These are phyloP conservation scores for Atractosteus spatula DNA, from an alignment of 2,113 vertebrate species.

Conservation along the genomic window DNA sequence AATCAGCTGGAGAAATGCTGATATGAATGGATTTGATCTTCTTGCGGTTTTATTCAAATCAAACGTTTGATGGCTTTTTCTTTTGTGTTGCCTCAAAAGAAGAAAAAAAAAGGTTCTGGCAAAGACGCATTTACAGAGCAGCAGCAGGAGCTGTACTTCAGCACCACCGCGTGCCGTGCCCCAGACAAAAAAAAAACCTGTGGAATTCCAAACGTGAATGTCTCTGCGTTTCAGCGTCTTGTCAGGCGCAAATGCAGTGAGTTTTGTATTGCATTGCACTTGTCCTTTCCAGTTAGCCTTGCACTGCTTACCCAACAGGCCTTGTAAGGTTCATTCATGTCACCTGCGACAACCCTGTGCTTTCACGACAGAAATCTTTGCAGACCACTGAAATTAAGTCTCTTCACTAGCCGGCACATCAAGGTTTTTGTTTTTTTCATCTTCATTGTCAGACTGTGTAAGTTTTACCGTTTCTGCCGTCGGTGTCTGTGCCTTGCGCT, in stretches of 20 bases:
- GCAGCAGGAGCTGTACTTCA: neutral
- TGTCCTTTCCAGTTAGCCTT: constrained; percentile 7
- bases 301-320: neutral
- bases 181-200: neutral
- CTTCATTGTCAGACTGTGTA: too few species aligned
- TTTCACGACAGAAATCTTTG: neutral
- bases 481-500: neutral
- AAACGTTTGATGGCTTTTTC: neutral
- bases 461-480: neutral
- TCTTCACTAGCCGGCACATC: too few species aligned
- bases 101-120: too few species aligned
- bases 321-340: neutral
- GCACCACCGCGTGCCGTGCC: neutral
- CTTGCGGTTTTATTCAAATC: too few species aligned
- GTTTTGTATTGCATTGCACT: constrained; percentile 27
- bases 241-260: constrained; percentile 20
- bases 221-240: constrained; percentile 11
- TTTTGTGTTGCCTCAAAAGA: too few species aligned
- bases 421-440: too few species aligned
- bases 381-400: constrained; percentile 27
- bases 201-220: constrained; percentile 1
- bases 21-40: neutral
- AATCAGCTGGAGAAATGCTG: neutral
- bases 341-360: neutral
- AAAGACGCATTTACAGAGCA: too few species aligned